Evolutionary conservation across 1,140 invertebrate genomes (phyloP).

Genomic region (Coenobita brevimanus): DNA sequence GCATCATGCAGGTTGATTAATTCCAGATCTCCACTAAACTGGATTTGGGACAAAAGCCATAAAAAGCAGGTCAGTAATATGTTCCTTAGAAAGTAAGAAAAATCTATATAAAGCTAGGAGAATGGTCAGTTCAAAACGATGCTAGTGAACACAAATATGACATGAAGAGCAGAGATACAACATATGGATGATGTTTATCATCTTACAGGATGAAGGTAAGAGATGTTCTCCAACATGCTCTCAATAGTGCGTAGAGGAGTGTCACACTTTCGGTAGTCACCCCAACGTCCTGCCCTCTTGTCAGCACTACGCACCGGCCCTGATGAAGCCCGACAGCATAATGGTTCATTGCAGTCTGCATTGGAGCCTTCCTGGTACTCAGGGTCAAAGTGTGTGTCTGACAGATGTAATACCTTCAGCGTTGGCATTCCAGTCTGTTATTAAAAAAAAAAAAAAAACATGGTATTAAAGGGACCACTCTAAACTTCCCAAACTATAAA

Average conservation of each 20-base stretch:
- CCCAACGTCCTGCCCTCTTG: conserved; percentile 94
- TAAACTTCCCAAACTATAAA: too few relatives aligned
- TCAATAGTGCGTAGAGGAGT: conserved; percentile 93
- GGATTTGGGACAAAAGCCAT: too few relatives aligned
- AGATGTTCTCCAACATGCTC: conserved; percentile 91
- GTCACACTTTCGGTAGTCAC: conserved; percentile 93
- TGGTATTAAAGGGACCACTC: too few relatives aligned
- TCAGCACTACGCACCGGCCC: conserved; percentile 71
- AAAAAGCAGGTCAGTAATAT: too few relatives aligned
- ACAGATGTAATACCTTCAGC: conserved; percentile 93
- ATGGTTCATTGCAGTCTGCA: conserved; percentile 90
- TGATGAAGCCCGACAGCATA: conserved; percentile 82
- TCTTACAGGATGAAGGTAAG: conserved; percentile 77
- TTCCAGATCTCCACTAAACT: too few relatives aligned
- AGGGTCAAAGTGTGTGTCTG: conserved; percentile 94
- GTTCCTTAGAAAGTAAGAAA: too few relatives aligned
- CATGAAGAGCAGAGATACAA: too few relatives aligned
- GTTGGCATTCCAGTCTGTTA: conserved; percentile 72
- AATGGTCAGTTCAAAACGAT: too few relatives aligned
- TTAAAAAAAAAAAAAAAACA: background rate
- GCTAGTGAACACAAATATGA: too few relatives aligned
- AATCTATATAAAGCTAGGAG: too few relatives aligned
- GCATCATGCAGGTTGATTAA: too few relatives aligned
- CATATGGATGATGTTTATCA: too few relatives aligned
- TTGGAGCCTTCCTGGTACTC: conserved; percentile 92